A percentile compares a stretch with the other conserved stretches of the same genome.
Evolutionary conservation across 2,888 invertebrate species (phyloP).

Genomic region (Nysson spinosus): DNA sequence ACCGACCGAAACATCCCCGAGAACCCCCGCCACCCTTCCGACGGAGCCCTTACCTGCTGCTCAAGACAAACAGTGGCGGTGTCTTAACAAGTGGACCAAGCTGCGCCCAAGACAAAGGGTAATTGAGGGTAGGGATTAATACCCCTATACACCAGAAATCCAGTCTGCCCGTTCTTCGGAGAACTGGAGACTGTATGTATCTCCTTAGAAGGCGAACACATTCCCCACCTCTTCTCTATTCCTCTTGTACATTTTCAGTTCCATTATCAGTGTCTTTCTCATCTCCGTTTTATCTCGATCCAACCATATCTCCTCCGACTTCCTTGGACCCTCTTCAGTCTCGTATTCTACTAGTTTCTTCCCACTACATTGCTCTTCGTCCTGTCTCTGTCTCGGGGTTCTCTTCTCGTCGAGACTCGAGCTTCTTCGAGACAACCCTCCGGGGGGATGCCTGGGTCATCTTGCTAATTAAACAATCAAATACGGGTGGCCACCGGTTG

Average conservation of each 20-base stretch:
- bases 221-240: constrained; percentile 45
- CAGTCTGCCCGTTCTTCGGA: constrained; percentile 67
- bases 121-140: constrained; percentile 78
- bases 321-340: constrained; percentile 42
- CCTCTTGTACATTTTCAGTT: constrained; percentile 20
- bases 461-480: constrained; percentile 78
- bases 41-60: constrained; percentile 68
- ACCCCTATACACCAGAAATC: constrained; percentile 76
- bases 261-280: constrained; percentile 24
- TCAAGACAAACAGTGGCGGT: constrained; percentile 78
- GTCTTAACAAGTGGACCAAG: constrained; percentile 78
- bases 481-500: constrained; percentile 72
- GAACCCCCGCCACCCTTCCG: constrained; percentile 58
- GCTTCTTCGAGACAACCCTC: constrained; percentile 60
- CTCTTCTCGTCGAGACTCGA: constrained; percentile 33
- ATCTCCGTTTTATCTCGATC: constrained; percentile 24
- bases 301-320: constrained; percentile 48
- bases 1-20: constrained; percentile 73
- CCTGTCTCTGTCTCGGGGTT: constrained; percentile 34
- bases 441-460: constrained; percentile 71
- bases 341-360: constrained; percentile 29
- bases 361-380: constrained; percentile 3
- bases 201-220: constrained; percentile 52
- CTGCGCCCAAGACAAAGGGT: constrained; percentile 78
- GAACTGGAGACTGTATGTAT: constrained; percentile 67